Conservation (phyloP, 1,140 invertebrate genomes). For the Penaeus japonicus region DNA sequence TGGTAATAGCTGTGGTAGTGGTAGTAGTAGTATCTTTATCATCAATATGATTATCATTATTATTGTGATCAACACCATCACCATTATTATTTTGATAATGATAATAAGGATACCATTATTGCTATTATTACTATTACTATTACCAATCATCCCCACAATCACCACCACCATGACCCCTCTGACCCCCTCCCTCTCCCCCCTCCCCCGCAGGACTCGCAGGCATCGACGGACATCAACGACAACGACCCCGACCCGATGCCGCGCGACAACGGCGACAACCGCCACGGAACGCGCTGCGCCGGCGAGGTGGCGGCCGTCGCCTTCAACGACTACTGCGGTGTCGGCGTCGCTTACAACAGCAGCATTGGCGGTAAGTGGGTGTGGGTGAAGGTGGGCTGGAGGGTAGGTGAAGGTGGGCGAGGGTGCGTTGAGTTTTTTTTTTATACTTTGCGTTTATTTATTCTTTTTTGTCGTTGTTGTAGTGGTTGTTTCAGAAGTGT, state of each 20-base stretch:
- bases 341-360: conserved; percentile 92
- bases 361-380: conserved; percentile 82
- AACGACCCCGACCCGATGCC: conserved; percentile 97
- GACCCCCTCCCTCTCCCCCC: not conserved
- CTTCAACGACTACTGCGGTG: conserved; percentile 91
- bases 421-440: too few relatives aligned
- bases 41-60: too few relatives aligned
- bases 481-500: too few relatives aligned
- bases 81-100: too few relatives aligned
- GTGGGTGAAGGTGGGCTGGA: not conserved
- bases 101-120: too few relatives aligned
- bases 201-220: conserved; percentile 80
- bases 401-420: not conserved
- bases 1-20: too few relatives aligned
- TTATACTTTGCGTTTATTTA: too few relatives aligned
- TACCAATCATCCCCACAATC: too few relatives aligned
- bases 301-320: conserved; percentile 92
- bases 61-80: too few relatives aligned
- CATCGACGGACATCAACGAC: conserved; percentile 97
- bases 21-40: too few relatives aligned
- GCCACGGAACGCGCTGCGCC: conserved; percentile 91
- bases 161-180: not conserved
- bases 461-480: too few relatives aligned
- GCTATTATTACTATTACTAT: too few relatives aligned
- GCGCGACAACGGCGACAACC: conserved; percentile 91